phyloP scores from a whole-genome alignment of 2,113 vertebrate species.

The Cryptomyrus ogoouensis region DNA sequence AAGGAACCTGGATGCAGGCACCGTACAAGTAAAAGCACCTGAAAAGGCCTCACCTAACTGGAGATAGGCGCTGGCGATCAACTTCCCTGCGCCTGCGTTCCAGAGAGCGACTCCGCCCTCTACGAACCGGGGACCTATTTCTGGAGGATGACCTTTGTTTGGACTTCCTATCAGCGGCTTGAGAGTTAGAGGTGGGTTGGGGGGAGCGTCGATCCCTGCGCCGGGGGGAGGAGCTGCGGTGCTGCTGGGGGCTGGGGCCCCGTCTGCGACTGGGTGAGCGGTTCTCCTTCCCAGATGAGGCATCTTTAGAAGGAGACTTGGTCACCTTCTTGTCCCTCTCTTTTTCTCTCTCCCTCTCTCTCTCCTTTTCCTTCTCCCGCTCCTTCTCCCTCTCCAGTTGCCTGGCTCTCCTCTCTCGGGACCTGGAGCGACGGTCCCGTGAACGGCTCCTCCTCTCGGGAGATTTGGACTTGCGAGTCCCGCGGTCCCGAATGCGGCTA shows the following conservation, averaged over 20 bases:
- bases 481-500: constrained; percentile 13
- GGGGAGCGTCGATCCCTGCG: constrained; percentile 72
- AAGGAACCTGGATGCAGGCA: no score
- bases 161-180: constrained; percentile 56
- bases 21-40: neutral
- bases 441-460: constrained; percentile 61
- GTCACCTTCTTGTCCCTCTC: constrained; percentile 65
- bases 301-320: constrained; percentile 94
- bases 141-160: constrained; percentile 75
- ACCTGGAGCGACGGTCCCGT: constrained; percentile 43
- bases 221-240: constrained; percentile 80
- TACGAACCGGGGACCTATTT: constrained; percentile 66
- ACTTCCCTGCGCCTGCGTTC: constrained; percentile 79
- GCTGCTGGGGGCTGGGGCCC: constrained; percentile 61
- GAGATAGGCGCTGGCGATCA: constrained; percentile 76
- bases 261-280: constrained; percentile 78
- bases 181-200: constrained; percentile 41
- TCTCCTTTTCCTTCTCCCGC: neutral
- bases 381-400: constrained; percentile 14
- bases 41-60: constrained; percentile 65
- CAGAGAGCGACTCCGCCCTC: constrained; percentile 78
- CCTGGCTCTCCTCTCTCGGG: constrained; percentile 17
- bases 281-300: constrained; percentile 94
- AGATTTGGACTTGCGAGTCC: constrained; percentile 32
- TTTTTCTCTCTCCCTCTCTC: constrained; percentile 3